Base-by-base conservation (phyloP, 1,140 invertebrate species). In the Drosophila aff. region DNA sequence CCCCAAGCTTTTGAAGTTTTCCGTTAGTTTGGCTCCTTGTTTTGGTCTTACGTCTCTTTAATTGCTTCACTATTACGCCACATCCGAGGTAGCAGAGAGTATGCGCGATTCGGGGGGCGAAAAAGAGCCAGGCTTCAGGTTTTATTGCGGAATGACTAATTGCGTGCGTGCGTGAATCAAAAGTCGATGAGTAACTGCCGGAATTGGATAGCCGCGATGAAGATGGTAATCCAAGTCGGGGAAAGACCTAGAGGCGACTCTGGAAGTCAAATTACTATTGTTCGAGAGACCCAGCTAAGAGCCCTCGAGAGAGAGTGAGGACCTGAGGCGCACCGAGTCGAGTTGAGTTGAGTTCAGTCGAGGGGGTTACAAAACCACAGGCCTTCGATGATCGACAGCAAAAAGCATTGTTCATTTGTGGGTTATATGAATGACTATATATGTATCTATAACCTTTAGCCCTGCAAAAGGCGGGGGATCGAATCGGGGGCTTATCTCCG, bases 71-170 rank as follows among this genome's bases (percentile, higher is more conserved):
- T 38, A 43, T 53, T 43, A 33, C 47, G 16, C 18, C 31, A 16
- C 18, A 18, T 50, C 40, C 7, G 2, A 53, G 38, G 63, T 53
- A 69, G n/a, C 36, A 52, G 7, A 73, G 69, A 55, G 69, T 73
- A 43, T 73, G 38, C n/a, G 0, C 31, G n/a, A n/a, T 52, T 73
- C 69, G 68, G 3, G 53, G 9, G 7, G 10, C 13, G 0, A 21
- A 36, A 41, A 26, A 31, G 36, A 26, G 53, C 28, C 10, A 18
- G 16, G 13, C 13, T 23, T 36, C 31, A 41, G 23, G 53, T 23
- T 57, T 38, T 38, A 36, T 46, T 64, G 52, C 40, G 47, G 59
- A 69, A 53, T 83, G 64, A 71, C 55, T 71, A 79, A 82, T 76
- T 47, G 60, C 9, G 53, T 75, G 80, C 68, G 75, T 82, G 75